phyloP scores from a whole-genome alignment of 1,140 invertebrate species.

The Cheumatopsyche charites region DNA sequence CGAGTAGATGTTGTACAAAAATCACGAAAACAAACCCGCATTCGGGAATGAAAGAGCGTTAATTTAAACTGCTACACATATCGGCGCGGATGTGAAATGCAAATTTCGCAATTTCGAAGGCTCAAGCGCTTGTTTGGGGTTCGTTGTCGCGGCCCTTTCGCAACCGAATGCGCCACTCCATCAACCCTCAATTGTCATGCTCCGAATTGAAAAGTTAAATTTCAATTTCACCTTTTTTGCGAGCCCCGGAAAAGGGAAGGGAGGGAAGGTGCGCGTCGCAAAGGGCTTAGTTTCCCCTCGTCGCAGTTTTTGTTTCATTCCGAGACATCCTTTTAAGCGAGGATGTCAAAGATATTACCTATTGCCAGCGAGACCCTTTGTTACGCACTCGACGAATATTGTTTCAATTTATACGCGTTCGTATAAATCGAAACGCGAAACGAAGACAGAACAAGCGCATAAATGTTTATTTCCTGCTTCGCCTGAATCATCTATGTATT shows the following conservation, averaged over 20 bases:
- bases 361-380: constrained; percentile 17
- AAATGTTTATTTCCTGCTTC: too few relatives aligned
- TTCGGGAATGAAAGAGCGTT: too few relatives aligned
- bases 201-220: constrained; percentile 49
- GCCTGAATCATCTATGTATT: too few relatives aligned
- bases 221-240: constrained; percentile 44
- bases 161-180: constrained; percentile 18
- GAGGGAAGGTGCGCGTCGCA: background rate
- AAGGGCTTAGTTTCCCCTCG: constrained; percentile 37
- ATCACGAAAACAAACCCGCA: too few relatives aligned
- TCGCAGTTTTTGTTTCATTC: constrained; percentile 26
- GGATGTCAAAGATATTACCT: constrained; percentile 36
- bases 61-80: too few relatives aligned
- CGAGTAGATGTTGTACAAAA: too few relatives aligned
- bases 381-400: background rate
- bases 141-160: constrained; percentile 25
- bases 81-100: background rate
- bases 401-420: constrained; percentile 3
- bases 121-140: background rate
- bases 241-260: too few relatives aligned
- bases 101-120: constrained; percentile 20
- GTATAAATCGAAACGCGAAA: background rate
- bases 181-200: constrained; percentile 46
- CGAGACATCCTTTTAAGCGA: constrained; percentile 23
- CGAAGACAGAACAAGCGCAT: too few relatives aligned